A percentile compares a stretch with the other conserved stretches of the same genome.
phyloP scores from a whole-genome alignment of 1,140 invertebrate genomes.

The Rhagoletis pomonella region DNA sequence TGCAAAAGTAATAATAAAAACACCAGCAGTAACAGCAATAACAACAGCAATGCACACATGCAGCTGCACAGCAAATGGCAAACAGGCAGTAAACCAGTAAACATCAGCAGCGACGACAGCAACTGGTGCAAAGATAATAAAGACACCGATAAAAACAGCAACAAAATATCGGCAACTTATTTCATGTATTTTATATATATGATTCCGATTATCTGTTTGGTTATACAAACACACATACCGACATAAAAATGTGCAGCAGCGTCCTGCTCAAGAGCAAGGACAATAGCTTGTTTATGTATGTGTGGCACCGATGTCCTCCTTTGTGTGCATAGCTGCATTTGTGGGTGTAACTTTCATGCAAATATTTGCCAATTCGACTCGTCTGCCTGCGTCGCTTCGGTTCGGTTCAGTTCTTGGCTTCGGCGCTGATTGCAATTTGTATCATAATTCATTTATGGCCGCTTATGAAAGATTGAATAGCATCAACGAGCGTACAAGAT shows the following conservation, averaged over 20 bases:
- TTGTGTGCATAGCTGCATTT: background rate
- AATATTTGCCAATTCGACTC: slow-evolving; percentile 5
- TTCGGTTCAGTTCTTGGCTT: background rate
- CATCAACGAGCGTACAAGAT: background rate
- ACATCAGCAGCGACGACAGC: slow-evolving; percentile 25
- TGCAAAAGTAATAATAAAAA: slow-evolving; percentile 34
- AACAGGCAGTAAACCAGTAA: background rate
- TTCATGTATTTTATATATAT: background rate
- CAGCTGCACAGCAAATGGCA: background rate
- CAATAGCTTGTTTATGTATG: background rate
- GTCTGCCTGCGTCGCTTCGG: background rate
- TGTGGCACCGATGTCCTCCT: background rate
- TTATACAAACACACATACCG: background rate
- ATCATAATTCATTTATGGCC: slow-evolving; percentile 40
- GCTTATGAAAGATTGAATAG: background rate
- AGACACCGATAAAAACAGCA: slow-evolving; percentile 4
- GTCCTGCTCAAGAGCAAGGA: too few relatives aligned
- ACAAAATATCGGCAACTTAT: background rate
- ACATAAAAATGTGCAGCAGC: too few relatives aligned
- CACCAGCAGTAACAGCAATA: background rate
- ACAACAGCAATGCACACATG: background rate
- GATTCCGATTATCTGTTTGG: background rate
- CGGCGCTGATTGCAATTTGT: slow-evolving; percentile 38
- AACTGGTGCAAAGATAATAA: slow-evolving; percentile 35
- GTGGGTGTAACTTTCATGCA: background rate